A percentile compares a stretch with the other conserved stretches of the same genome.
phyloP scores from a whole-genome alignment of 2,888 invertebrate genomes.

The Tanypteryx hageni region DNA sequence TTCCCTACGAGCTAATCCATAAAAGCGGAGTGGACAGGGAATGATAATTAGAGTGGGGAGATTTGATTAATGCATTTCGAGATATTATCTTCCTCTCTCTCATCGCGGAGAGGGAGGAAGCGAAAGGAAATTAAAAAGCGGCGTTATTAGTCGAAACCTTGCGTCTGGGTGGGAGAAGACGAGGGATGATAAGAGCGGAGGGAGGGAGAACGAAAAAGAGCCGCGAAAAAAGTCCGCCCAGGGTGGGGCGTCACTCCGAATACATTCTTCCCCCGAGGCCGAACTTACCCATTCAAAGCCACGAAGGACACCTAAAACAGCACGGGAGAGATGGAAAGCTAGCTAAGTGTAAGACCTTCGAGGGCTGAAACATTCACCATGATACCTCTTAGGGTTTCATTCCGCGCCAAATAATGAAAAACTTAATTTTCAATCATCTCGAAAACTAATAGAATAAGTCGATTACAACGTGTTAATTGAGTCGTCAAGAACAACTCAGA shows the following conservation, averaged over 20 bases:
- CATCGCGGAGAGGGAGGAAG: not conserved
- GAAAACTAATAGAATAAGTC: too few species aligned
- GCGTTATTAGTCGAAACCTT: conserved; percentile 19
- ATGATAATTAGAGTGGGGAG: conserved; percentile 40
- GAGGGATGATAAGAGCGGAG: not conserved
- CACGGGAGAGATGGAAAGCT: too few species aligned
- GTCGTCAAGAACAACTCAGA: too few species aligned
- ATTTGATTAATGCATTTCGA: conserved; percentile 29
- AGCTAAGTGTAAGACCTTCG: too few species aligned
- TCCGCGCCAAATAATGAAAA: too few species aligned
- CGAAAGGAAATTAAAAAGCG: conserved; percentile 37
- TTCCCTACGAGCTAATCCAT: too few species aligned
- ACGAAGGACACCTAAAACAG: not conserved
- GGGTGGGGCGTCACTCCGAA: not conserved
- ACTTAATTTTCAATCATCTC: too few species aligned
- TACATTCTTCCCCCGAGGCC: not conserved
- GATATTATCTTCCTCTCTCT: conserved; percentile 14
- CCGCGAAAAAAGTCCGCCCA: not conserved
- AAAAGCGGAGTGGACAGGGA: not conserved
- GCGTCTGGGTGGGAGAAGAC: not conserved
- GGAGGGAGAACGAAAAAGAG: not conserved
- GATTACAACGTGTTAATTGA: too few species aligned
- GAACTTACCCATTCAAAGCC: not conserved
- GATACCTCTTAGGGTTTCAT: too few species aligned
- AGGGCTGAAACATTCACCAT: too few species aligned